phyloP scores from a whole-genome alignment of 35 echinoderm and acorn worm genomes.

The Nesometra sesokonis region DNA sequence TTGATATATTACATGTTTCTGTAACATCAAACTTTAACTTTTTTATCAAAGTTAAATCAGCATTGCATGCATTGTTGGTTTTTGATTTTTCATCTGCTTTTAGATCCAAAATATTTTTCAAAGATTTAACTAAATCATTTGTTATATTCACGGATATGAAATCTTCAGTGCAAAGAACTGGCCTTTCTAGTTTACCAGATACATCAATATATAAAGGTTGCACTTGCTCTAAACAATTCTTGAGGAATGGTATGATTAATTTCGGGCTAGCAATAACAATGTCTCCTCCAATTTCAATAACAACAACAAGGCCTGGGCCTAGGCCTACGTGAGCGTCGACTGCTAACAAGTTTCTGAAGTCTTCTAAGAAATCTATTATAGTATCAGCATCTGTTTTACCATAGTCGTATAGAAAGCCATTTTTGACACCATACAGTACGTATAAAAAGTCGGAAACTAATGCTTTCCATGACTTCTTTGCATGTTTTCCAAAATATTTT shows the following conservation, averaged over 20 bases:
- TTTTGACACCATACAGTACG: neutral
- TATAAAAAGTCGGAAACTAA: neutral
- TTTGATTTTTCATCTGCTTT: neutral
- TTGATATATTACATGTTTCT: neutral
- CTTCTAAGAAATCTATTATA: neutral
- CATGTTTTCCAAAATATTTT: slow-evolving; percentile 4
- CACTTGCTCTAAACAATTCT: neutral
- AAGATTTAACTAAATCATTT: neutral
- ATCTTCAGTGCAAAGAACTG: neutral
- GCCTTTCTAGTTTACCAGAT: neutral
- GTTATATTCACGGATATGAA: neutral
- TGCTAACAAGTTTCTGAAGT: neutral
- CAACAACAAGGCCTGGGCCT: neutral
- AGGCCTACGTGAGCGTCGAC: neutral
- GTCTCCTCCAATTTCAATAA: neutral
- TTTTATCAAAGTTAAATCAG: neutral
- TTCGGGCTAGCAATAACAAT: neutral
- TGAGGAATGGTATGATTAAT: neutral
- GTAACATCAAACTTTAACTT: neutral
- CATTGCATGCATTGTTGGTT: neutral
- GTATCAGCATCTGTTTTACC: neutral
- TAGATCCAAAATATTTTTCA: neutral
- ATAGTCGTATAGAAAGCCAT: slow-evolving; percentile 17
- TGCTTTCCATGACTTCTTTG: neutral
- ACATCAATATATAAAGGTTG: neutral